These are phyloP conservation scores for Patiria pectinifera DNA, from an alignment of 53 echinoderm and acorn worm species.

Conservation along the genomic window DNA sequence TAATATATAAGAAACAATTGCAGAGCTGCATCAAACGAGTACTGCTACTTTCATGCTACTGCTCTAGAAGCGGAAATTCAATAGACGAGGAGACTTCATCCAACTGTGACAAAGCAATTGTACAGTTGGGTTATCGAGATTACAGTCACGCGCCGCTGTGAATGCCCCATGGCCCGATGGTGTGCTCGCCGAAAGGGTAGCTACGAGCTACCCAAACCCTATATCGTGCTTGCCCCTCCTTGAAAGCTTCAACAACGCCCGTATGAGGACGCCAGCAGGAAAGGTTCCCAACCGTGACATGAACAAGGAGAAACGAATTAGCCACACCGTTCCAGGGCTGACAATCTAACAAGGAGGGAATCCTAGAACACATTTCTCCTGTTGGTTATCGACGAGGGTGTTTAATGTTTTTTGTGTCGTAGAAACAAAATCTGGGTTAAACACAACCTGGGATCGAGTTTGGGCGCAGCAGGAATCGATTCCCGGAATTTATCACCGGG, in stretches of 20 bases:
- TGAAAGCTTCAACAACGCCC: too few species aligned
- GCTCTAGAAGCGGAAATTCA: too few species aligned
- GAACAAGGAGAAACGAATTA: slow-evolving; percentile 17
- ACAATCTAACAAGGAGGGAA: not conserved
- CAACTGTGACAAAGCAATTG: too few species aligned
- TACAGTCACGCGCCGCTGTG: not conserved
- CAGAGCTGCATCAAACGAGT: too few species aligned
- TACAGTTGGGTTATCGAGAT: not conserved
- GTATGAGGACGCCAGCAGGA: not conserved
- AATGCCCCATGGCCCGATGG: not conserved
- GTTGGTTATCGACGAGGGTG: slow-evolving; percentile 7
- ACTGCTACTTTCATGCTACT: too few species aligned
- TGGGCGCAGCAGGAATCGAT: not conserved
- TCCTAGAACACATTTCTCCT: slow-evolving; percentile 10
- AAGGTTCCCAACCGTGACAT: slow-evolving; percentile 28
- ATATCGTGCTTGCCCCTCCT: not conserved
- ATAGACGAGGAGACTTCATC: too few species aligned
- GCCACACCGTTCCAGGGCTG: not conserved
- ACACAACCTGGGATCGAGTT: not conserved
- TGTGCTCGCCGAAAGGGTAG: too few species aligned
- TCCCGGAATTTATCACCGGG: not conserved
- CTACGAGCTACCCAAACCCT: too few species aligned
- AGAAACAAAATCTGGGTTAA: not conserved
- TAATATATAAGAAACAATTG: too few species aligned
- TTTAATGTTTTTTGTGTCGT: not conserved